Evolutionary conservation across 64 coral and sea anemone species (phyloP).

Genomic region (Montipora cactus): DNA sequence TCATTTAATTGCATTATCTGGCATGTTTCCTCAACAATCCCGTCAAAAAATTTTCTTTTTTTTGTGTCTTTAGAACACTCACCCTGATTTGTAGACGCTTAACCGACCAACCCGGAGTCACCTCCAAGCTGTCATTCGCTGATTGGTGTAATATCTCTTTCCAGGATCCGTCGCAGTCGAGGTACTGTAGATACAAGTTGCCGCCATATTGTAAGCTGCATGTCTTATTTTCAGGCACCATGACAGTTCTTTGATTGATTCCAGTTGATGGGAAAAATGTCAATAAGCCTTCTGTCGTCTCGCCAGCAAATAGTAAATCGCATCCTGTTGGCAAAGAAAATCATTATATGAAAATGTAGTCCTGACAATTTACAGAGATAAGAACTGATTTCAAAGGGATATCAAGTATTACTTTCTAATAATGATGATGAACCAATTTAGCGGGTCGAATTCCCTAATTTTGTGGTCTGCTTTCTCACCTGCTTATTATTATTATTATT

Average conservation of each 20-base stretch:
- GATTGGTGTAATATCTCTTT: neutral
- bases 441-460: too few species aligned
- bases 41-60: too few species aligned
- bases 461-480: too few species aligned
- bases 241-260: neutral
- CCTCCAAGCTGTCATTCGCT: neutral
- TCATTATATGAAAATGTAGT: neutral
- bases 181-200: neutral
- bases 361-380: neutral
- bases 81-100: neutral
- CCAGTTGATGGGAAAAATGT: neutral
- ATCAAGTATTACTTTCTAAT: too few species aligned
- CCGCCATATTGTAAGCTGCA: neutral
- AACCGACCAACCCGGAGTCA: neutral
- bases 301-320: neutral
- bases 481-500: too few species aligned
- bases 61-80: neutral
- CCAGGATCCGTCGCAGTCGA: slow-evolving; percentile 8
- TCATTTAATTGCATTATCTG: too few species aligned
- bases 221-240: neutral
- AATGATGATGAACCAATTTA: too few species aligned
- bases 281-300: neutral
- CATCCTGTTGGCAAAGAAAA: neutral
- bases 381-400: too few species aligned
- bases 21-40: too few species aligned